Evolutionary conservation across 1,140 invertebrate genomes (phyloP), one percentile per base, ranked within the genome.

Genomic region (Dinothrombium tinctorium): DNA sequence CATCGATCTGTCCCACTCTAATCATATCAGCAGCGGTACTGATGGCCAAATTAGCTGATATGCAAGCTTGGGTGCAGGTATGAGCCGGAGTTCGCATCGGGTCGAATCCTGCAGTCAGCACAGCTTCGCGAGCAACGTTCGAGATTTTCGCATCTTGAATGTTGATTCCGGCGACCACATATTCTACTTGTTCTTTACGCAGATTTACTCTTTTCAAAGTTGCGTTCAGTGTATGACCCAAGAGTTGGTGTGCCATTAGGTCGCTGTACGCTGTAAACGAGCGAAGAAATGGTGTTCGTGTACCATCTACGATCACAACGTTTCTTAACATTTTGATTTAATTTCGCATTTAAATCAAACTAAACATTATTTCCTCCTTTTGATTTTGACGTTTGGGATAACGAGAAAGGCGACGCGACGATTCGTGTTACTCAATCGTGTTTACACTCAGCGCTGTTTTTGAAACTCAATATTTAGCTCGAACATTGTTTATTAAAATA

Each of bases 1-100:
- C 60, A 53, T 95, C 86, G 56, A 77, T 82, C 3, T 73, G 74
- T 20, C 89, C 90, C 37, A 76, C 73, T 4, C 76, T 71, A 52
- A 96, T 87, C 50, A 87, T 65, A 21, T 84, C 87, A 55, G 89
- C 72, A 38, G 23, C 20, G 11, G 74, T 73, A 2, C 77, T 76
- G 19, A 90, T 73, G 41, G 87, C 86, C 54, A 80, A 76, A 62
- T 95, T 96, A n/a, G 86, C 82, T 22, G 84, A 92, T 43, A 98
- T 95, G 54, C 90, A 98, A 4, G 90, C 90, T 76, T 94, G 86
- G 29, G 92, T 95, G 22, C 98, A 89, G 9, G 92, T 99, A 58
- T 98, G 86, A 0, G 83, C 79, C 8, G 94, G 92, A 28, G 78
- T 95, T 53, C 71, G 72, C 45, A 92, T 70, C 41, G 79, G 86